Base-by-base conservation (phyloP, 1,140 invertebrate species). In the Drosophila ogumai region DNA sequence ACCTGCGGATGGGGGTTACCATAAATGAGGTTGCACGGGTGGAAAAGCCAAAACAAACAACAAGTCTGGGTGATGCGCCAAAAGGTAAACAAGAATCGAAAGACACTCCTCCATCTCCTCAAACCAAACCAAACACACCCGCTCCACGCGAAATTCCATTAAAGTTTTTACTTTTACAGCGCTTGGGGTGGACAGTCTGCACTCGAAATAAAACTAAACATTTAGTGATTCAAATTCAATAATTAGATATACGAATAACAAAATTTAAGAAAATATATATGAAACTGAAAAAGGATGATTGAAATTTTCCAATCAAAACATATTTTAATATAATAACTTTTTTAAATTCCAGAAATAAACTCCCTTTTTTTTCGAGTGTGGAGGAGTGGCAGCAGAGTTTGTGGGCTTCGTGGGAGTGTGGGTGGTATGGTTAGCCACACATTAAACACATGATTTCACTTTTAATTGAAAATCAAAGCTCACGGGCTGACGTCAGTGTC, bases 1-100 rank as follows among this genome's bases (percentile, higher is more conserved):
- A 97, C 96, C 96, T 97, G 90, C 6, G 55, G 12, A 17, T 3
- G 36, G 25, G 9, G 7, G 34, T 32, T 10, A 36, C 7, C 41
- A 17, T 2, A 47, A 36, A 25, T 46, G 22, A 54, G 55, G 60
- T 57, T 54, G 32, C 25, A 17, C 31, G n/a, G 28, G 8, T 25
- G 68, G 55, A 32, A 34, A 28, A 22, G 41, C 46, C 65, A 77
- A 76, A 68, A 58, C 60, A 65, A 81, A 90, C 81, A 84, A 82
- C 81, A 76, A 81, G 81, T 82, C 81, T 61, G 75, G 79, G 76
- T 79, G 79, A 90, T 76, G 85, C 75, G 73, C 44, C 81, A 46
- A 90, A 90, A 85, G 75, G 86, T 90, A 90, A 90, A 90, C 86
- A 90, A 87, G 79, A 72, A 67, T 75, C 55, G 46, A 65, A 79